phyloP scores from a whole-genome alignment of 1,140 invertebrate genomes.

The Mycetomoellerius zeteki region DNA sequence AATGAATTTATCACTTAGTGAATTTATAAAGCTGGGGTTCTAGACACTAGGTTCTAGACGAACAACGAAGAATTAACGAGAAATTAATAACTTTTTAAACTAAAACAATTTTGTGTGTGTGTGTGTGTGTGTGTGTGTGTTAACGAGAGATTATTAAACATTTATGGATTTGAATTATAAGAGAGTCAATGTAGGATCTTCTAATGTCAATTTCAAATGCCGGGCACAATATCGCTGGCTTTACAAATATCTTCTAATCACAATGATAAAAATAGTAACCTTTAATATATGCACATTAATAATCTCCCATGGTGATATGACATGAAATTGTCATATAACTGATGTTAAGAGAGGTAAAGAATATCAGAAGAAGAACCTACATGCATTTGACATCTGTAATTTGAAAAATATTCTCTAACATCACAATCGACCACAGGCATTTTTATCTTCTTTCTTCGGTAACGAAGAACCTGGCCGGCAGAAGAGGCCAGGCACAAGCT shows the following conservation, averaged over 20 bases:
- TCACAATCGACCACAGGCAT: background rate
- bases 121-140: too few relatives aligned
- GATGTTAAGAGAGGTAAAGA: background rate
- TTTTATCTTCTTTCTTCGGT: background rate
- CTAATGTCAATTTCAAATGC: background rate
- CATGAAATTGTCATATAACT: constrained; percentile 25
- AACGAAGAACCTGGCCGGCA: constrained; percentile 13
- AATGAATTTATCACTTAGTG: too few relatives aligned
- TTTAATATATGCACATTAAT: background rate
- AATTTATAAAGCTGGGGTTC: too few relatives aligned
- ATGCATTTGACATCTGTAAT: background rate
- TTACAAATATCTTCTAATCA: background rate
- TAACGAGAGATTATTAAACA: background rate
- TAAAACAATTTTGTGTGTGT: background rate
- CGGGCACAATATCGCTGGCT: background rate
- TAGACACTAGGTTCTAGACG: too few relatives aligned
- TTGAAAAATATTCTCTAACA: background rate
- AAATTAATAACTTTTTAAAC: too few relatives aligned
- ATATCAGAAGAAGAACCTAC: background rate
- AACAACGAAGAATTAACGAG: too few relatives aligned
- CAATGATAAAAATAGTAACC: background rate
- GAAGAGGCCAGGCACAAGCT: background rate
- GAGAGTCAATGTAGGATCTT: background rate
- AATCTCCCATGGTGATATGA: background rate
- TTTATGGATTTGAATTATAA: background rate